Conservation (phyloP, 30 jellyfish, hydroid and myxozoan genomes). For the Sanderia malayensis region DNA sequence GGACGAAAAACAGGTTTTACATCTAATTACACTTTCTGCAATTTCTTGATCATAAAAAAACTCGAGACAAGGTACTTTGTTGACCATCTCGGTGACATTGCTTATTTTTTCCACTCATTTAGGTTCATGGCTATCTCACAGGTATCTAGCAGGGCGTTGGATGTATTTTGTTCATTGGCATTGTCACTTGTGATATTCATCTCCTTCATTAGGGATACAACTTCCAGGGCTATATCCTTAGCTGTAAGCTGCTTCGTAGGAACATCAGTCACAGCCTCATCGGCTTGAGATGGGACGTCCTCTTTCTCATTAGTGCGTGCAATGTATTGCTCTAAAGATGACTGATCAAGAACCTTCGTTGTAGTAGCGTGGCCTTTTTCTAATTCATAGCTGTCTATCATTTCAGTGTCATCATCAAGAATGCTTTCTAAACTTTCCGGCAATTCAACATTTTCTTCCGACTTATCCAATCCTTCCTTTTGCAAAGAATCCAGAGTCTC, state of each 20-base stretch:
- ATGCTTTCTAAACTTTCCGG: background rate
- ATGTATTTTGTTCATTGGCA: background rate
- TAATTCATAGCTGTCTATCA: background rate
- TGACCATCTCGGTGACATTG: conserved; percentile 2
- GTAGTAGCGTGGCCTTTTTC: background rate
- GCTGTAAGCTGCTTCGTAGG: conserved; percentile 10
- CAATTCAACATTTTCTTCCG: background rate
- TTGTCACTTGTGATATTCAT: conserved; percentile 6
- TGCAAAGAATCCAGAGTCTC: background rate
- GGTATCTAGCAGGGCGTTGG: background rate
- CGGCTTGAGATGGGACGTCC: background rate
- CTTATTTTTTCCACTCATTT: background rate
- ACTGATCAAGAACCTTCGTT: conserved; percentile 5
- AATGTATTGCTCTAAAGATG: background rate
- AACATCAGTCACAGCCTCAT: background rate
- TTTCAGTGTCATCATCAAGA: background rate
- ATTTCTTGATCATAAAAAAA: conserved; percentile 5
- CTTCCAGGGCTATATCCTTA: conserved; percentile 7
- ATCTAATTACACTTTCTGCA: conserved; percentile 3
- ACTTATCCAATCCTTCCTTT: background rate
- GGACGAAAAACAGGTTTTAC: background rate
- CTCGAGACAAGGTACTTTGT: conserved; percentile 12
- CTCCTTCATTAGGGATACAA: conserved; percentile 2
- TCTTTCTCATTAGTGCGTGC: background rate
- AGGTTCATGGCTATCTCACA: background rate